phyloP scores from a whole-genome alignment of 64 coral and sea anemone genomes.

The Anthopleura sola region DNA sequence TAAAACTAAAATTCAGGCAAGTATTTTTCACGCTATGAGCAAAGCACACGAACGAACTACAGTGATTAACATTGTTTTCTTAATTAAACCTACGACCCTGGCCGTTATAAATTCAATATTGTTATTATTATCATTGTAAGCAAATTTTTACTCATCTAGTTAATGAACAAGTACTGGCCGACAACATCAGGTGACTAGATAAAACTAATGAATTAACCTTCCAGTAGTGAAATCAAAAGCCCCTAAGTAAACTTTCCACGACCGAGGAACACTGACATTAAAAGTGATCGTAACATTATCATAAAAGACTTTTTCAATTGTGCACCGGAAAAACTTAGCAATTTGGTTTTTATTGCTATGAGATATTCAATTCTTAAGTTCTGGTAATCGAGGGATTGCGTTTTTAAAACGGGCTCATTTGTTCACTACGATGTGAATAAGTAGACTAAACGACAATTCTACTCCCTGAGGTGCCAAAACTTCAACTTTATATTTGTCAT shows the following conservation, averaged over 20 bases:
- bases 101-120: neutral
- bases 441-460: neutral
- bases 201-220: neutral
- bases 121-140: neutral
- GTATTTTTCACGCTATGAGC: neutral
- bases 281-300: neutral
- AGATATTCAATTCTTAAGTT: neutral
- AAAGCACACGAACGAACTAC: neutral
- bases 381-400: neutral
- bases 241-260: neutral
- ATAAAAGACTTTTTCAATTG: neutral
- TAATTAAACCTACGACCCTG: neutral
- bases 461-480: neutral
- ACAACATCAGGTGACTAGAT: neutral
- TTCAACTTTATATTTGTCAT: neutral
- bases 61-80: neutral
- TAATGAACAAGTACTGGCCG: constrained; percentile 1
- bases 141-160: neutral
- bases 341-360: neutral
- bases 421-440: neutral
- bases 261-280: neutral
- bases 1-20: neutral
- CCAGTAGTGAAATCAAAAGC: neutral
- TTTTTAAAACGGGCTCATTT: neutral
- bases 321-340: neutral